Conservation (phyloP, 2,797 vertebrate genomes). For the Holocentrus rufus region DNA sequence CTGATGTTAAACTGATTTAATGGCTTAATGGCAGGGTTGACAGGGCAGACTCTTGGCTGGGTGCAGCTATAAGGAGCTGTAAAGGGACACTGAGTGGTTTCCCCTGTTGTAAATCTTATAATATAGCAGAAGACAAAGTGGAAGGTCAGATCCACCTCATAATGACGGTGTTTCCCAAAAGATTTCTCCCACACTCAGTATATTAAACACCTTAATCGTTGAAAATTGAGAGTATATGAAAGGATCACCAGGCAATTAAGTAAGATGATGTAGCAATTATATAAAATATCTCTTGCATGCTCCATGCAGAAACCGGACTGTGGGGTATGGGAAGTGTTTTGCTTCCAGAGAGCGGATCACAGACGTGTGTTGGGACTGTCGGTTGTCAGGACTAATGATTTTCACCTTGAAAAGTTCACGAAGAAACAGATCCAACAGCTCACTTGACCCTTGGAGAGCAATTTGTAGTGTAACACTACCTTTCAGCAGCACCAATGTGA, state of each 20-base stretch:
- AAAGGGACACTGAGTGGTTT: constrained; percentile 50
- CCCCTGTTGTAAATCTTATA: constrained; percentile 56
- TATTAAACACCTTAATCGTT: not conserved
- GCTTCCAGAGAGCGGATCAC: constrained; percentile 25
- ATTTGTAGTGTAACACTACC: constrained; percentile 50
- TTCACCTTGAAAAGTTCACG: constrained; percentile 53
- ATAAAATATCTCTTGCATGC: not conserved
- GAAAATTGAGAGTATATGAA: not conserved
- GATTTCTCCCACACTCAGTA: constrained; percentile 1
- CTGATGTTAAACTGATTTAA: constrained; percentile 61
- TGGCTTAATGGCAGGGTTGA: constrained; percentile 51
- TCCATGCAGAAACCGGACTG: too few relatives aligned
- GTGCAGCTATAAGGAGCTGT: constrained; percentile 45
- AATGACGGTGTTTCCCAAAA: constrained; percentile 7
- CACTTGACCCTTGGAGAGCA: constrained; percentile 29
- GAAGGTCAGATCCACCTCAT: constrained; percentile 8
- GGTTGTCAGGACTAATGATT: constrained; percentile 37
- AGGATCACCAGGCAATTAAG: not conserved
- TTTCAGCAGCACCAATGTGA: constrained; percentile 51
- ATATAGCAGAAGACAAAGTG: constrained; percentile 13
- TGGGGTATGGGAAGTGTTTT: constrained; percentile 31
- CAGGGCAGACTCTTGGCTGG: constrained; percentile 37
- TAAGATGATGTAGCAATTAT: constrained; percentile 18
- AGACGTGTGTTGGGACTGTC: constrained; percentile 12
- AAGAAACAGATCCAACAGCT: constrained; percentile 23